These are phyloP conservation scores for Erebia epiphron DNA, from an alignment of 2,888 invertebrate species.

Conservation along the genomic window DNA sequence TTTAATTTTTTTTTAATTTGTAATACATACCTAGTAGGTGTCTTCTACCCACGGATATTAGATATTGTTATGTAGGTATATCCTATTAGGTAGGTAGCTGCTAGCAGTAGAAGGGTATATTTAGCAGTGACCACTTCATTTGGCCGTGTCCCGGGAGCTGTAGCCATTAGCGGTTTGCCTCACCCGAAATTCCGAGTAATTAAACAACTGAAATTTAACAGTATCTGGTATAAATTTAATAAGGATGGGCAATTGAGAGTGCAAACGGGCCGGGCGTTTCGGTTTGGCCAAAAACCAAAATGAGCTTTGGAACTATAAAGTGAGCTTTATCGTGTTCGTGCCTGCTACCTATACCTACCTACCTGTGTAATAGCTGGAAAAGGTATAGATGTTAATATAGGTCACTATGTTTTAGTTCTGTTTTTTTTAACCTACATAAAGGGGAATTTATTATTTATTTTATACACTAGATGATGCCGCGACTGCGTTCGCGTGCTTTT, in stretches of 20 bases:
- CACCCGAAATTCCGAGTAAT: constrained; percentile 75
- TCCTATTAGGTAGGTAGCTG: too few relatives aligned
- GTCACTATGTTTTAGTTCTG: background rate
- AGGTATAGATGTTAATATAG: background rate
- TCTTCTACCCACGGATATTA: too few relatives aligned
- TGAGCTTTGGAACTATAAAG: constrained; percentile 44
- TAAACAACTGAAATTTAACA: constrained; percentile 80
- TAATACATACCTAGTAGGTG: too few relatives aligned
- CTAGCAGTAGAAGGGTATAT: background rate
- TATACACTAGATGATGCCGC: too few relatives aligned
- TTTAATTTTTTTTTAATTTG: too few relatives aligned
- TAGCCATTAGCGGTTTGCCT: constrained; percentile 63
- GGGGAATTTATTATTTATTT: background rate
- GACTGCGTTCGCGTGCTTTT: too few relatives aligned
- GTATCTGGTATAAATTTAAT: constrained; percentile 79
- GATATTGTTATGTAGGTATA: too few relatives aligned
- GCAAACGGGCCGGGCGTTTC: constrained; percentile 71
- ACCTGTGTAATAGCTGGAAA: background rate
- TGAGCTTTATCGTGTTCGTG: constrained; percentile 2
- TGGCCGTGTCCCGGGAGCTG: constrained; percentile 33
- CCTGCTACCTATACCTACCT: background rate
- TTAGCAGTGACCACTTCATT: constrained; percentile 53
- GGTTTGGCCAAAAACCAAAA: constrained; percentile 79
- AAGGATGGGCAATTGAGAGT: constrained; percentile 76
- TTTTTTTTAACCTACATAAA: background rate